Percentiles rank a stretch among this genome's conserved stretches.
These are phyloP conservation scores for Blastobasis adustella DNA, from an alignment of 2,888 invertebrate genomes.

Conservation along the genomic window DNA sequence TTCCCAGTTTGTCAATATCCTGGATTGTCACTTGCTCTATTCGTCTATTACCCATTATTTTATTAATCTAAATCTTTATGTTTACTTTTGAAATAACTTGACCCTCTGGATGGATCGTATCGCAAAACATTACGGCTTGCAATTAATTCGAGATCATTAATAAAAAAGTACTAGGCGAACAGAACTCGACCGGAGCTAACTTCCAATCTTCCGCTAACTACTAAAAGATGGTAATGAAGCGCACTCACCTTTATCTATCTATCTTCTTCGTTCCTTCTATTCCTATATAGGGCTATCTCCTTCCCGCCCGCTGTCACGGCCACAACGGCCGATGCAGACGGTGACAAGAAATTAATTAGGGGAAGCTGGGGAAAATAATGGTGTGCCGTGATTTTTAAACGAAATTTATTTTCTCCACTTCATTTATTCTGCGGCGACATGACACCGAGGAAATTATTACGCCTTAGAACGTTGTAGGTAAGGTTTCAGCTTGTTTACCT, in stretches of 20 bases:
- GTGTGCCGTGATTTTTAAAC: slow-evolving; percentile 71
- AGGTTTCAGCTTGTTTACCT: slow-evolving; percentile 53
- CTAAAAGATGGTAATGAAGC: slow-evolving; percentile 70
- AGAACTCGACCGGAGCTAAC: slow-evolving; percentile 55
- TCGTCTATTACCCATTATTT: no score
- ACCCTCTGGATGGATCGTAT: no score
- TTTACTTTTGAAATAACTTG: no score
- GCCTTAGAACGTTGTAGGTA: slow-evolving; percentile 51
- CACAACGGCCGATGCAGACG: slow-evolving; percentile 65
- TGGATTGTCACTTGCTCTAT: no score
- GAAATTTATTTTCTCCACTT: slow-evolving; percentile 72
- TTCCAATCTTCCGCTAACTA: slow-evolving; percentile 66
- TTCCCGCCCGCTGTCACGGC: slow-evolving; percentile 56
- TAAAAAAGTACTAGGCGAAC: slow-evolving; percentile 52
- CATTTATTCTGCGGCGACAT: slow-evolving; percentile 70
- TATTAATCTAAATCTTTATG: no score
- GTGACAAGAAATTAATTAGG: slow-evolving; percentile 75
- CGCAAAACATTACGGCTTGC: no score
- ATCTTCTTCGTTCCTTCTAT: slow-evolving; percentile 26
- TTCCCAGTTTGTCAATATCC: no score
- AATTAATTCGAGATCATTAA: slow-evolving; percentile 51
- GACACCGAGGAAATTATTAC: slow-evolving; percentile 72
- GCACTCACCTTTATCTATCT: slow-evolving; percentile 50
- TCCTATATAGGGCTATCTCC: slow-evolving; percentile 23
- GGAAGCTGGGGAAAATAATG: slow-evolving; percentile 69